Conservation (phyloP, 64 coral and sea anemone species). For the Acropora tenuis region DNA sequence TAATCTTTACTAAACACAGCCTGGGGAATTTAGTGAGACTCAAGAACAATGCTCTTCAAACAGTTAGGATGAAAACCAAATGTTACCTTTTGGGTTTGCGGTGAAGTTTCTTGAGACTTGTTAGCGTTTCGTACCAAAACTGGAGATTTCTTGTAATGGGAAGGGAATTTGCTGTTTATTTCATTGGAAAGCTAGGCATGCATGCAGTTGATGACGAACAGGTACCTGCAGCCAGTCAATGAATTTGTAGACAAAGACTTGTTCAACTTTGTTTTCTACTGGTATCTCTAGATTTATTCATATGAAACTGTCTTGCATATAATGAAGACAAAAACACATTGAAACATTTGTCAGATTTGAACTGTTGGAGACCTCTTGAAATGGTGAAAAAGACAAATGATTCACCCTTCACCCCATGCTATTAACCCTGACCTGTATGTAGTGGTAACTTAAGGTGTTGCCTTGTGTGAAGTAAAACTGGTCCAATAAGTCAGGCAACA, state of each 20-base stretch:
- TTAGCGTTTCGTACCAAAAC: neutral
- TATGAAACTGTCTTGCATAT: neutral
- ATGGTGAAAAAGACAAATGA: neutral
- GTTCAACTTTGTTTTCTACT: neutral
- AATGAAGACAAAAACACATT: slow-evolving; percentile 53
- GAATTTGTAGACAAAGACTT: neutral
- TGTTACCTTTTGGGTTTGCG: too few relatives aligned
- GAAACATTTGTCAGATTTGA: neutral
- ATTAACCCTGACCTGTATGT: too few relatives aligned
- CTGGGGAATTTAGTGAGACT: neutral
- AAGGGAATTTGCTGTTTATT: neutral
- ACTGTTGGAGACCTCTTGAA: neutral
- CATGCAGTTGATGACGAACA: neutral
- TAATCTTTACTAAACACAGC: neutral
- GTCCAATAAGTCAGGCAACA: slow-evolving; percentile 20
- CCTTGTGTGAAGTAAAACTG: slow-evolving; percentile 16
- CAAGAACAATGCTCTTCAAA: neutral
- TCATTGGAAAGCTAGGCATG: neutral
- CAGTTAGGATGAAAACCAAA: too few relatives aligned
- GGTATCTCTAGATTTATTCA: neutral
- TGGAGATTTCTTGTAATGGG: neutral
- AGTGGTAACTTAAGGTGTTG: neutral
- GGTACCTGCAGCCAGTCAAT: slow-evolving; percentile 8
- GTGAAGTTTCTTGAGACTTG: neutral
- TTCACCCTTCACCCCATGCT: too few relatives aligned